phyloP scores from a whole-genome alignment of 2,113 vertebrate genomes.

The Otocyon megalotis region DNA sequence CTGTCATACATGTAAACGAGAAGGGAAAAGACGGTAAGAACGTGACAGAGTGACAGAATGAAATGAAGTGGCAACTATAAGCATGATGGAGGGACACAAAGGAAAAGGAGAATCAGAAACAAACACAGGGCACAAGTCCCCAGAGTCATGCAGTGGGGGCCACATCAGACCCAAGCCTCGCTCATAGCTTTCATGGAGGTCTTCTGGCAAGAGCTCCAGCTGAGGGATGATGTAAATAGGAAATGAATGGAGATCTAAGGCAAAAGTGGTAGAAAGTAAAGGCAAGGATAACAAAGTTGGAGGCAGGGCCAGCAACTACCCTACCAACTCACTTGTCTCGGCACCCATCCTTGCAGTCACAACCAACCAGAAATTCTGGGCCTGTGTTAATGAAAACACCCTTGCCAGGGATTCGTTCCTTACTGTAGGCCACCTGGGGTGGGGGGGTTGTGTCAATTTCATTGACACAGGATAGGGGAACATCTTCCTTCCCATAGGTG shows the following conservation, averaged over 20 bases:
- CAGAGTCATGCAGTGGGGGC: not conserved
- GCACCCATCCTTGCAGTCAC: constrained; percentile 97
- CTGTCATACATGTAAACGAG: not conserved
- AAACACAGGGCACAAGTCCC: not conserved
- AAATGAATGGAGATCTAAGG: not conserved
- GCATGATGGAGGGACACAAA: not conserved
- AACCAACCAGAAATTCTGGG: constrained; percentile 96
- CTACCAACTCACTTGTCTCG: constrained; percentile 93
- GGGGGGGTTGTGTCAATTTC: constrained; percentile 96
- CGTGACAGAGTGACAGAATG: not conserved
- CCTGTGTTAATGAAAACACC: constrained; percentile 97
- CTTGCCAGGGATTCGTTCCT: constrained; percentile 96
- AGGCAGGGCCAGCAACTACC: not conserved
- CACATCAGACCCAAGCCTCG: not conserved
- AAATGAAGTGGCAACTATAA: not conserved
- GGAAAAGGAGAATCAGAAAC: not conserved
- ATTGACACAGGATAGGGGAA: constrained; percentile 97
- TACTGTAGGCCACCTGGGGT: constrained; percentile 97
- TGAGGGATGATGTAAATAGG: not conserved
- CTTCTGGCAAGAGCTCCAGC: not conserved
- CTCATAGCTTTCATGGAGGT: not conserved
- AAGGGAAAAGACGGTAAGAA: not conserved
- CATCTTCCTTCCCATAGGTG: constrained; percentile 94
- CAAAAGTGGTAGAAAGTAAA: not conserved
- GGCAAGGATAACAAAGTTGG: not conserved